Evolutionary conservation across 2,797 vertebrate genomes (phyloP).

Genomic region (Sebastes iracundus): DNA sequence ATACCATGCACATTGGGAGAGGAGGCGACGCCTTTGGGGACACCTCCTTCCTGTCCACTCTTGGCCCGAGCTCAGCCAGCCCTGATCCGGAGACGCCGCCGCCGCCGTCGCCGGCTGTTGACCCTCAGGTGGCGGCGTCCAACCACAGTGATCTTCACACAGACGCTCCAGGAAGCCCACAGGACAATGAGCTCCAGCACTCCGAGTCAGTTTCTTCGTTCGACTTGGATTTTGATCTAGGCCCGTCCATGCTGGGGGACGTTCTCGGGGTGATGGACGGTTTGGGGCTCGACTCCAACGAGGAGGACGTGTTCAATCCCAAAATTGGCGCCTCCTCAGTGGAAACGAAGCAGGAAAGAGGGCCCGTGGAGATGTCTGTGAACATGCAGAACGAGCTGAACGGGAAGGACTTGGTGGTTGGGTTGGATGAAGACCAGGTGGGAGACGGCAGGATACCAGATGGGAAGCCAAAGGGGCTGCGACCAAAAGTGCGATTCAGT

Average conservation of each 20-base stretch:
- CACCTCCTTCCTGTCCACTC: conserved; percentile 91
- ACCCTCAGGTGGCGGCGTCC: conserved; percentile 31
- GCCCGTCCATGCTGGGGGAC: conserved; percentile 93
- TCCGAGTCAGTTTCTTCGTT: conserved; percentile 85
- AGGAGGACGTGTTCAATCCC: conserved; percentile 58
- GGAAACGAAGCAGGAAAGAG: conserved; percentile 58
- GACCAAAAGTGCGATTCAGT: conserved; percentile 86
- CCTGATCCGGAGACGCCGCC: conserved; percentile 41
- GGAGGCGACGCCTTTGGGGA: conserved; percentile 92
- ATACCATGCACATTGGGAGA: conserved; percentile 95
- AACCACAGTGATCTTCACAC: conserved; percentile 46
- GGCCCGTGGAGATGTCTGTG: conserved; percentile 43
- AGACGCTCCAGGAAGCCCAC: conserved; percentile 45
- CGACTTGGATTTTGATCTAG: conserved; percentile 91
- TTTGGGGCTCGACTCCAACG: conserved; percentile 72
- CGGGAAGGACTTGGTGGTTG: conserved; percentile 70
- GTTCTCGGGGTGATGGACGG: conserved; percentile 92
- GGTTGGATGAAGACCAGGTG: conserved; percentile 60
- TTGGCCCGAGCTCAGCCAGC: conserved; percentile 75
- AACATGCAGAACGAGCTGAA: conserved; percentile 71
- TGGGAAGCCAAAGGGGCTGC: conserved; percentile 71
- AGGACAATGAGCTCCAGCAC: conserved; percentile 72
- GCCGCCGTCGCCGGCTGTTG: conserved; percentile 15
- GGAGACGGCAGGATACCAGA: conserved; percentile 72
- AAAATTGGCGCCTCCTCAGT: conserved; percentile 45